Percentiles rank a stretch among this genome's conserved stretches.
phyloP scores from a whole-genome alignment of 23 tunicate genomes.

The Corella eumyota region DNA sequence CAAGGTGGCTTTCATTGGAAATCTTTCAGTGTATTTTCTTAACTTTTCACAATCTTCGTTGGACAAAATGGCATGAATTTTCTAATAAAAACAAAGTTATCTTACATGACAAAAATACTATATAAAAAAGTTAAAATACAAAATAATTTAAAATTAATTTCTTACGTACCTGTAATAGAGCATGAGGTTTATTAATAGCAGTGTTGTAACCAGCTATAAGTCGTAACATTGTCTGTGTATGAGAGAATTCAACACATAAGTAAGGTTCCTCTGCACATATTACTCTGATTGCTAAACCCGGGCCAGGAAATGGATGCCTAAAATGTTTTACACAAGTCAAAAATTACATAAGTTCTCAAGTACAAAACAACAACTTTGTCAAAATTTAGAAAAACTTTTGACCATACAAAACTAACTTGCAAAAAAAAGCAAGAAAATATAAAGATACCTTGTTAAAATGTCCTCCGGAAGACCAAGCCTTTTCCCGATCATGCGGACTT shows the following conservation, averaged over 20 bases:
- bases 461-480: constrained; percentile 48
- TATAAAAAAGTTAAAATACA: neutral
- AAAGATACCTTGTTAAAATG: constrained; percentile 59
- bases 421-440: no score
- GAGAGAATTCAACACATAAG: constrained; percentile 74
- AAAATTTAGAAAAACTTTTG: neutral
- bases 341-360: no score
- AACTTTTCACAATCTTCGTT: constrained; percentile 76
- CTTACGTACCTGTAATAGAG: constrained; percentile 77
- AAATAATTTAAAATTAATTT: no score
- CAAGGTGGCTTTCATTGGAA: constrained; percentile 69
- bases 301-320: constrained; percentile 99
- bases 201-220: constrained; percentile 71
- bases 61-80: constrained; percentile 57
- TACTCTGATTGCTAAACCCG: constrained; percentile 97
- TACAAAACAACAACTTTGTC: neutral
- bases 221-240: constrained; percentile 82
- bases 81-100: constrained; percentile 22
- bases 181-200: constrained; percentile 76
- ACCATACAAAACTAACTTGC: no score
- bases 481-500: constrained; percentile 75
- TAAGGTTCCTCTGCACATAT: constrained; percentile 92
- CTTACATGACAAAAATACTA: neutral
- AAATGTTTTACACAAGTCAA: neutral
- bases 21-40: constrained; percentile 45